These are phyloP conservation scores for Pocillopora verrucosa DNA, from an alignment of 64 coral and sea anemone species.

Conservation along the genomic window DNA sequence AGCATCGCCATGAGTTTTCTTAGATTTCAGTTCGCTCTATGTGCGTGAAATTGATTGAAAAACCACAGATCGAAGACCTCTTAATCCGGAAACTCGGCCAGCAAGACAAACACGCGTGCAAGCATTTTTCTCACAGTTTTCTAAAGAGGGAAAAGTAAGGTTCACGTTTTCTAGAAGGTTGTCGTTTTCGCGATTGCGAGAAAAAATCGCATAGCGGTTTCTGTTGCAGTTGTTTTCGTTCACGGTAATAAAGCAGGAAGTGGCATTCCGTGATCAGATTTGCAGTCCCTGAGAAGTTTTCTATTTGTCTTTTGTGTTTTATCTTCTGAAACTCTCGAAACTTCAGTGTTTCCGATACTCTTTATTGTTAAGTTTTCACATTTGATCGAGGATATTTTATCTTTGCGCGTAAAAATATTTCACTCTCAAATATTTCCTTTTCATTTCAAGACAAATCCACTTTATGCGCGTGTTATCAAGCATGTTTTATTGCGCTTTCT, in stretches of 20 bases:
- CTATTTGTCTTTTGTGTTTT: neutral
- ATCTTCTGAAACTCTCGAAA: neutral
- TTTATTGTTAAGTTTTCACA: neutral
- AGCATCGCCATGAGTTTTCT: neutral
- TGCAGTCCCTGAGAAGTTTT: neutral
- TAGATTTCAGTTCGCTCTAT: neutral
- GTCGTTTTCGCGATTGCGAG: neutral
- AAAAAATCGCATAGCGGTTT: neutral
- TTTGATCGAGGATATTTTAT: neutral
- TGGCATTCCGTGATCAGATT: neutral
- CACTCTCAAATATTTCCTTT: neutral
- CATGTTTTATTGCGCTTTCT: neutral
- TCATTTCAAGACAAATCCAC: neutral
- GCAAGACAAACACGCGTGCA: neutral
- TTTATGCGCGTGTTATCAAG: neutral
- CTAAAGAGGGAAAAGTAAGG: neutral
- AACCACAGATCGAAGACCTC: neutral
- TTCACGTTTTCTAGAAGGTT: neutral
- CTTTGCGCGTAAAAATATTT: neutral
- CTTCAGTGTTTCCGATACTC: neutral
- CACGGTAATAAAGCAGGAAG: too few species aligned
- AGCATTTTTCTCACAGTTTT: neutral
- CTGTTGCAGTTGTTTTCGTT: too few species aligned
- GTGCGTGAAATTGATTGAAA: neutral
- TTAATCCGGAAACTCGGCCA: constrained; percentile 6